phyloP scores from a whole-genome alignment of 2,888 invertebrate species.

The Nipponacmea schrenckii region DNA sequence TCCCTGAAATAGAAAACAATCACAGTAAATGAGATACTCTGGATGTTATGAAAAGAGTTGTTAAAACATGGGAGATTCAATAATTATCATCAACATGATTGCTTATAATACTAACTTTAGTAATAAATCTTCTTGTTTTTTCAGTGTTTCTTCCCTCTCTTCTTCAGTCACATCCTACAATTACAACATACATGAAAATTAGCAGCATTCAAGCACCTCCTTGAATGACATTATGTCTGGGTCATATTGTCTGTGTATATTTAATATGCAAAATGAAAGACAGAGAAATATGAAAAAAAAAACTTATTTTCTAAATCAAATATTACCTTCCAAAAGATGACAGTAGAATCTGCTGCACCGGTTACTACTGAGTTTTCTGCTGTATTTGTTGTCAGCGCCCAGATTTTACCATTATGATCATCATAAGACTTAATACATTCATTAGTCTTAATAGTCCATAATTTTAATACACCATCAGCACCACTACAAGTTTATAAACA shows the following conservation, averaged over 20 bases:
- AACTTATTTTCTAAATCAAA: no score
- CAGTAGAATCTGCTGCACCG: slow-evolving; percentile 87
- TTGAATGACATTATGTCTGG: no score
- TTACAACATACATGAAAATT: slow-evolving; percentile 9
- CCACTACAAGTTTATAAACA: slow-evolving; percentile 70
- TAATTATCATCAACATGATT: not conserved
- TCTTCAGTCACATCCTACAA: slow-evolving; percentile 81
- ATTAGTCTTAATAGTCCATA: slow-evolving; percentile 91
- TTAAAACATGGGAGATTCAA: not conserved
- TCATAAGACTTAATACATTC: slow-evolving; percentile 88
- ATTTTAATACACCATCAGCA: slow-evolving; percentile 91
- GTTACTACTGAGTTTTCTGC: slow-evolving; percentile 79
- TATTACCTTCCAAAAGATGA: slow-evolving; percentile 80
- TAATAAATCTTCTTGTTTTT: slow-evolving; percentile 60
- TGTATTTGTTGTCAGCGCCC: slow-evolving; percentile 71
- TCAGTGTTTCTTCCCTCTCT: slow-evolving; percentile 72
- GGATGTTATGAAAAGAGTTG: not conserved
- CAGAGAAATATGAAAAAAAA: no score
- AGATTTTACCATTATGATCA: slow-evolving; percentile 82
- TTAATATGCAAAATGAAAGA: no score
- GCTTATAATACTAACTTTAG: slow-evolving; percentile 56
- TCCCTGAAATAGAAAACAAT: slow-evolving; percentile 70
- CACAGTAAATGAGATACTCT: not conserved
- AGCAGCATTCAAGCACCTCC: no score
- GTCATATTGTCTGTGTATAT: no score